Base-by-base conservation (phyloP, 2,888 invertebrate genomes). In the Yponomeuta sedellus region DNA sequence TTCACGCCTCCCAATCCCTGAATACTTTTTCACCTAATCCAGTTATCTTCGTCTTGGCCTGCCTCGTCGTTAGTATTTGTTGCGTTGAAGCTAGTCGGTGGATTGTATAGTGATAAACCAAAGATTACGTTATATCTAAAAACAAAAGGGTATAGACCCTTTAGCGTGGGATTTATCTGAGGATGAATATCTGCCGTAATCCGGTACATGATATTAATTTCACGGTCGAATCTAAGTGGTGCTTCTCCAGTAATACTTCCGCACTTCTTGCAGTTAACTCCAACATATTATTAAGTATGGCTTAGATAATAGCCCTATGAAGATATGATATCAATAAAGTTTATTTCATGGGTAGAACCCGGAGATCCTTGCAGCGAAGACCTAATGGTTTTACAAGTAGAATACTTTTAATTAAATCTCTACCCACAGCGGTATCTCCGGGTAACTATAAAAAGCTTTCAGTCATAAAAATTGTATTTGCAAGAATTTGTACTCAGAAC, bases 211-310 rank as follows among this genome's bases (percentile, higher is more conserved):
- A 78, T 77, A 76, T 77, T 70, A 72, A 73, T 72, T 73, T 73
- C 81, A 83, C 69, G 85, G 83, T 71, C 84, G 73, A 72, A 69
- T 69, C 72, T 79, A 85, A 83, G 84, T 78, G 80, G 72, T 75
- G 76, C 78, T 76, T 75, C 74, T 74, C 75, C 69, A 70, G 69
- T 76, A 69, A 73, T 73, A 71, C 75, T 82, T 82, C 79, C 82
- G 74, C 67, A 70, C 72, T 72, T 67, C 72, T 69, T 72, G 66
- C 63, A 66, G 65, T 71, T 68, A 34, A 62, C n/a, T 39, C 62
- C 19, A 59, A 19, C 62, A 34, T 39, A n/a, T 62, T 19, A n/a
- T 62, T 61, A 39, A 22, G 12, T 22, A 8, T 59, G 22, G 59
- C 25, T 22, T 22, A 59, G 20, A 6, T 52, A 52, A 52, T 16